A percentile compares a stretch with the other conserved stretches of the same genome.
phyloP scores from a whole-genome alignment of 2,113 vertebrate species.

The Mystacornis crossleyi region DNA sequence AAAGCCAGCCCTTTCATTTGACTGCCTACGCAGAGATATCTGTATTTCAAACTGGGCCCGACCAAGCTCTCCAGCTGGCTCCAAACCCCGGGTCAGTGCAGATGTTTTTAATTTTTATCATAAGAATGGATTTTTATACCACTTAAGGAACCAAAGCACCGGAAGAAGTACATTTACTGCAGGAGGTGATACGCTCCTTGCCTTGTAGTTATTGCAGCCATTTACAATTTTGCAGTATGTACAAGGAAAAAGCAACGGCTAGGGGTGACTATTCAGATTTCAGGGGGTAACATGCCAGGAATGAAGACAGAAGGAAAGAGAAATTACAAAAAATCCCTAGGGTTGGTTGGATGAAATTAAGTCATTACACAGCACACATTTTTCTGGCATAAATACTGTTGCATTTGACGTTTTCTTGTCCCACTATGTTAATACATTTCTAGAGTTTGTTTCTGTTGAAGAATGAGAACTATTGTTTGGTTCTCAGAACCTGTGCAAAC shows the following conservation, averaged over 20 bases:
- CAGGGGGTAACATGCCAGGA: not conserved
- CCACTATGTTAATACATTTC: not conserved
- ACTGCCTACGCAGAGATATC: rapidly evolving
- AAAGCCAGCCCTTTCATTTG: not conserved
- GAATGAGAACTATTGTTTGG: not conserved
- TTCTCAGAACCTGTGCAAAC: not conserved
- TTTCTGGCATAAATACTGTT: not conserved
- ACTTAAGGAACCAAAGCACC: not conserved
- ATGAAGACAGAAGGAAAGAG: not conserved
- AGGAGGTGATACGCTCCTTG: not conserved
- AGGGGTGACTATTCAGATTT: not conserved
- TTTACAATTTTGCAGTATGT: not conserved
- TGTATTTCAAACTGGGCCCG: not conserved
- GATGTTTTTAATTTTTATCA: not conserved
- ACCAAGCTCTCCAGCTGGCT: not conserved
- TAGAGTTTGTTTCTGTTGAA: not conserved
- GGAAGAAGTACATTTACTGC: not conserved
- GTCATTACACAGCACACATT: not conserved
- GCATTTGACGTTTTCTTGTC: not conserved
- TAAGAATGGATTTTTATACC: not conserved
- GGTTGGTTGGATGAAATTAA: not conserved
- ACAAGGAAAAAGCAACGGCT: not conserved
- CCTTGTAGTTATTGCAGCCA: not conserved
- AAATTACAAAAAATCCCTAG: not conserved
- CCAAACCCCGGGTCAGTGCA: rapidly evolving